Evolutionary conservation across 2,888 invertebrate genomes (phyloP), one percentile per base, ranked within the genome.

Genomic region (Adelphocoris suturalis): DNA sequence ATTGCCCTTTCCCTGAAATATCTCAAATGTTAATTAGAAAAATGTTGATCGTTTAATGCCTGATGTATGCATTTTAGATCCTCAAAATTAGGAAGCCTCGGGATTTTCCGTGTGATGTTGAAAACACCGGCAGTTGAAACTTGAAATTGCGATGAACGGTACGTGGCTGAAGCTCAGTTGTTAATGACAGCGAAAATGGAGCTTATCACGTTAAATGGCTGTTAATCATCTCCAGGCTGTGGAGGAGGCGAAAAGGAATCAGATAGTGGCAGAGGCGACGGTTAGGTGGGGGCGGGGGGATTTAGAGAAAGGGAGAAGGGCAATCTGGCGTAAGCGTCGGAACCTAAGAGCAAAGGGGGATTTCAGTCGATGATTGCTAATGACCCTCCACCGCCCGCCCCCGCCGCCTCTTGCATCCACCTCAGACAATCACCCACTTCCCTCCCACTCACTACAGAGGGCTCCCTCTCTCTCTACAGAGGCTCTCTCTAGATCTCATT

Each of bases 401-500:
- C n/a, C n/a, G n/a, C n/a, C n/a, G n/a, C n/a, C 19, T 13, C 78
- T n/a, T 7, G 13, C 37, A 16, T 1, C 78, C 16, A 19, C 47
- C 47, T 78, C 78, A 78, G 78, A 78, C 78, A 78, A 78, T 78
- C 78, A 19, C 78, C 78, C 78, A 46, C 78, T 78, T 78, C 78
- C 78, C 78, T 16, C 28, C 14, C 76, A 13, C 0, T 14, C 37
- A 4, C 28, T 12, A 75, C 28, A 13, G 75, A 27, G 13, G 75
- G 7, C 19, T n/a, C 75, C n/a, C 16, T 13, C 28, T 14, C 76
- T 76, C 76, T 28, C 76, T 76, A 28, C 47, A 12, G 46, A 46
- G 55, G 89, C 89, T 82, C 76, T 89, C 84, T 84, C 68, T 85
- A 82, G 81, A 68, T 84, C 76, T 82, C 82, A 89, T 82, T 84